Evolutionary conservation across 2,888 invertebrate genomes (phyloP).

Genomic region (Heliothis peltigera): DNA sequence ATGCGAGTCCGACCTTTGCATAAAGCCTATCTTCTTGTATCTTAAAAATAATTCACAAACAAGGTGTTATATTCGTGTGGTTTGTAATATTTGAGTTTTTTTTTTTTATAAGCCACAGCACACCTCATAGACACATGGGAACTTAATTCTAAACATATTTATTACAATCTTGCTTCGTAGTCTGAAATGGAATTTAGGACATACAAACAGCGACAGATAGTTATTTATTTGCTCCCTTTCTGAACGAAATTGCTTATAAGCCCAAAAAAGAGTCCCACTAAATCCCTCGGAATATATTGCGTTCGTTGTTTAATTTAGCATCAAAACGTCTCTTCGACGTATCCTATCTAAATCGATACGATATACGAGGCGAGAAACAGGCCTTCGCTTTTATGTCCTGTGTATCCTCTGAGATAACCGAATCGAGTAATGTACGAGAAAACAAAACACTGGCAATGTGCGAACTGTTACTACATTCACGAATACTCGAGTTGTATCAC

Average conservation of each 20-base stretch:
- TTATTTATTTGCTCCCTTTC: slow-evolving; percentile 38
- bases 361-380: slow-evolving; percentile 52
- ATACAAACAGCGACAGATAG: slow-evolving; percentile 25
- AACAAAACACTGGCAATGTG: slow-evolving; percentile 52
- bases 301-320: slow-evolving; percentile 50
- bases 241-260: slow-evolving; percentile 43
- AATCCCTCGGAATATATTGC: slow-evolving; percentile 47
- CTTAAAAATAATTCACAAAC: too few relatives aligned
- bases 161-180: slow-evolving; percentile 30
- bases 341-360: slow-evolving; percentile 55
- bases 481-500: slow-evolving; percentile 41
- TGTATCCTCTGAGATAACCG: slow-evolving; percentile 49
- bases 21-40: too few relatives aligned
- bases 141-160: slow-evolving; percentile 13
- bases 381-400: slow-evolving; percentile 51
- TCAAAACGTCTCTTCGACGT: slow-evolving; percentile 43
- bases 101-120: neutral
- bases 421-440: slow-evolving; percentile 50
- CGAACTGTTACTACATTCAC: slow-evolving; percentile 37
- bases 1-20: neutral
- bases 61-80: too few relatives aligned
- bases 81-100: neutral
- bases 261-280: slow-evolving; percentile 44
- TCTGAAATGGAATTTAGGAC: slow-evolving; percentile 29
- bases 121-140: slow-evolving; percentile 23